Percentiles rank a stretch among this genome's conserved stretches.
phyloP scores from a whole-genome alignment of 2,888 invertebrate genomes.

The Hirtodrosophila histrioides region DNA sequence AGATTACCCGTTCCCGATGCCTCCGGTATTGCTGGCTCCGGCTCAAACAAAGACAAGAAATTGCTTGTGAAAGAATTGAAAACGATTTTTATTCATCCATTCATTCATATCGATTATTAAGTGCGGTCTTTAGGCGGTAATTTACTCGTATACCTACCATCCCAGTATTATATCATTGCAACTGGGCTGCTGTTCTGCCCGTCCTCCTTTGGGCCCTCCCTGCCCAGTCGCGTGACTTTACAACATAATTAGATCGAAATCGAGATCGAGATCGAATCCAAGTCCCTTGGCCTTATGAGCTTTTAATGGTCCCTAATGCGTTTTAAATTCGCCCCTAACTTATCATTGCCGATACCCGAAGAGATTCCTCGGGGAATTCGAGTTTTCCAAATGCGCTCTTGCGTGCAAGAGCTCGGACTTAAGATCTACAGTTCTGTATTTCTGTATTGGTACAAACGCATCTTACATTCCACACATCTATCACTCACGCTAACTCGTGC shows the following conservation, averaged over 20 bases:
- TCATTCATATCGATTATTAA: constrained; percentile 50
- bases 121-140: constrained; percentile 34
- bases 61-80: constrained; percentile 28
- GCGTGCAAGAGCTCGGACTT: not conserved
- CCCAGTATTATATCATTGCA: constrained; percentile 22
- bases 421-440: constrained; percentile 5
- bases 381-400: not conserved
- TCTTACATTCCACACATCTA: constrained; percentile 53
- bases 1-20: constrained; percentile 5
- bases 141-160: constrained; percentile 7
- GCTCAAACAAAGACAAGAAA: constrained; percentile 15
- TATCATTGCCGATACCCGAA: not conserved
- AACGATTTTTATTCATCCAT: constrained; percentile 33
- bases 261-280: constrained; percentile 9
- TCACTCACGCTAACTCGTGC: constrained; percentile 69
- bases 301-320: constrained; percentile 70
- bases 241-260: constrained; percentile 61
- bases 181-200: not conserved
- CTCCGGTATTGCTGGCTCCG: constrained; percentile 17
- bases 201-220: too few species aligned
- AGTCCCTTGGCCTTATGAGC: constrained; percentile 41
- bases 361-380: not conserved
- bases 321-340: constrained; percentile 57
- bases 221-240: constrained; percentile 60
- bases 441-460: not conserved